These are phyloP conservation scores for Andrena camellia DNA, from an alignment of 2,888 invertebrate species.

Conservation along the genomic window DNA sequence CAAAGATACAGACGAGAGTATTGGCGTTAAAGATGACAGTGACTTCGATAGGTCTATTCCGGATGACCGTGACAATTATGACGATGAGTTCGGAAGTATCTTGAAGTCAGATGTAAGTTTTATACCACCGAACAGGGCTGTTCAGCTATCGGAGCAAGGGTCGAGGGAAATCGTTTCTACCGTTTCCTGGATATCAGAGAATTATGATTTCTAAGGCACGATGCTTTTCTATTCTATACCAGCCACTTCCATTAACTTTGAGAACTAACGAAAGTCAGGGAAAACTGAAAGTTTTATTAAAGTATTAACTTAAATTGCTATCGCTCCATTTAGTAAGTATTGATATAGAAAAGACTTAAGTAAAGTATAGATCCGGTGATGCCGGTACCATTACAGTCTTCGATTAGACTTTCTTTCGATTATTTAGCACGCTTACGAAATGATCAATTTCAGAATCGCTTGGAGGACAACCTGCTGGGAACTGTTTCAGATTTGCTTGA, in stretches of 20 bases:
- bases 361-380: background rate
- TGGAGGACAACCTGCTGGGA: background rate
- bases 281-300: constrained; percentile 12
- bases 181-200: constrained; percentile 75
- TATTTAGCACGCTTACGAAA: constrained; percentile 14
- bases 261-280: background rate
- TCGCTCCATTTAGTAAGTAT: background rate
- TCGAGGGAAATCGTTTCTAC: constrained; percentile 72
- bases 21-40: constrained; percentile 49
- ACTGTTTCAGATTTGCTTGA: background rate
- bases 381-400: background rate
- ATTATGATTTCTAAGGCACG: constrained; percentile 72
- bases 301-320: background rate
- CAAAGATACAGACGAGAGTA: background rate
- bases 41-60: constrained; percentile 36
- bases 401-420: background rate
- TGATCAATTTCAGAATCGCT: constrained; percentile 8
- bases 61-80: constrained; percentile 33
- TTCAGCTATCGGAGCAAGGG: constrained; percentile 72
- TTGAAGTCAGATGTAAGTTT: constrained; percentile 64
- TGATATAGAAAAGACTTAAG: background rate
- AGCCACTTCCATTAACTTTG: background rate
- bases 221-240: background rate
- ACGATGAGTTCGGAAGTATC: constrained; percentile 28
- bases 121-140: constrained; percentile 55